phyloP scores from a whole-genome alignment of 2,113 vertebrate genomes.

The Eretmochelys imbricata region DNA sequence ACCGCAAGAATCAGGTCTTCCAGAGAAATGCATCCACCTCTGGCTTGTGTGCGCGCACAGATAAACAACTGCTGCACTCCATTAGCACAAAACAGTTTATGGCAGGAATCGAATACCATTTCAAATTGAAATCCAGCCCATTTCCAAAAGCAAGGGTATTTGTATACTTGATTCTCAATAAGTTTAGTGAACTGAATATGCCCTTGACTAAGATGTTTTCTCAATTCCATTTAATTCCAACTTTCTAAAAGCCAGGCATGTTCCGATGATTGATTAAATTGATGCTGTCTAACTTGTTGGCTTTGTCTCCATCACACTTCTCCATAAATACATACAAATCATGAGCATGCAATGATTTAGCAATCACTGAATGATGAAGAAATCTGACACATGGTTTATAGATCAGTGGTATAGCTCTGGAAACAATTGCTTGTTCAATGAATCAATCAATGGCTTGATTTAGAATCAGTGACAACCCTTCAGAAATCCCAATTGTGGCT shows the following conservation, averaged over 20 bases:
- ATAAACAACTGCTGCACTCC: not conserved
- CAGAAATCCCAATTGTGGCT: not conserved
- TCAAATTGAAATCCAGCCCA: not conserved
- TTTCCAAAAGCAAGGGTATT: not conserved
- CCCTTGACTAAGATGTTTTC: not conserved
- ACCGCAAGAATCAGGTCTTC: not conserved
- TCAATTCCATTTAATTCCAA: not conserved
- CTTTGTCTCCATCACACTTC: not conserved
- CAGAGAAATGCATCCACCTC: not conserved
- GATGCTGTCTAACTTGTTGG: not conserved
- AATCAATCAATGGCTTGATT: not conserved
- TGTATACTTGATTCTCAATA: not conserved
- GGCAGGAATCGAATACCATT: not conserved
- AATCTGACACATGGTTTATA: not conserved
- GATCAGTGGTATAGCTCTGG: not conserved
- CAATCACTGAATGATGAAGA: not conserved
- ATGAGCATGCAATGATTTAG: slow-evolving; percentile 9
- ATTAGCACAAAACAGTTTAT: not conserved
- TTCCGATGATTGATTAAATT: not conserved
- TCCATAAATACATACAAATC: slow-evolving; percentile 3
- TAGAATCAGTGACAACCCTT: not conserved
- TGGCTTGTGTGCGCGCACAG: not conserved
- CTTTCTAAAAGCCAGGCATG: not conserved
- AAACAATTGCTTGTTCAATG: slow-evolving; percentile 5
- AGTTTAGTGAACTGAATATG: not conserved